Percentiles rank a stretch among this genome's conserved stretches.
Conservation (phyloP, 2,888 invertebrate genomes). For the Ectobius pallidus region DNA sequence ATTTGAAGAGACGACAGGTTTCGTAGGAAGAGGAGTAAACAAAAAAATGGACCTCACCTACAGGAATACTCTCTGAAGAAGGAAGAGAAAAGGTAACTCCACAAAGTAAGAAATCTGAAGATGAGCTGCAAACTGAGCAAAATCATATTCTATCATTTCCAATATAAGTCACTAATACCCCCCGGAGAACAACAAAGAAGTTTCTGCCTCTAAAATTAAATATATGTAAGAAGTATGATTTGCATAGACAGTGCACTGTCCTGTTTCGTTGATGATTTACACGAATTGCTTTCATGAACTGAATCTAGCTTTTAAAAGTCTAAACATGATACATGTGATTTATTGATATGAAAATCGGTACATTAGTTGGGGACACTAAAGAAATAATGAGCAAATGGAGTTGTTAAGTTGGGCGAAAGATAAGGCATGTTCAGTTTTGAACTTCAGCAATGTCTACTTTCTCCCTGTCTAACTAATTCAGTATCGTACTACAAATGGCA, state of each 20-base stretch:
- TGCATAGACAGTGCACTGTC: not conserved
- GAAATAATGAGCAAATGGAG: not conserved
- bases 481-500: not conserved
- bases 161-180: not conserved
- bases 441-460: not conserved
- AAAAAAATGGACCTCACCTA: not conserved
- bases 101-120: not conserved
- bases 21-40: not conserved
- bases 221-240: not conserved
- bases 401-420: not conserved
- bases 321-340: not conserved
- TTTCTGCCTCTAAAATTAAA: not conserved
- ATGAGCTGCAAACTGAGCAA: too few relatives aligned
- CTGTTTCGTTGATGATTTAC: not conserved
- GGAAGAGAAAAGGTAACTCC: conserved; percentile 7
- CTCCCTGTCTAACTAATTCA: not conserved
- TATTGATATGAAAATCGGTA: not conserved
- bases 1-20: not conserved
- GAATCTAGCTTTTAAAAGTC: not conserved
- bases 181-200: not conserved
- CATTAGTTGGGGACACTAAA: not conserved
- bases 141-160: not conserved
- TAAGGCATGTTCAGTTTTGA: not conserved
- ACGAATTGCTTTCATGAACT: not conserved
- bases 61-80: not conserved